Conservation (phyloP, 1,140 invertebrate species). For the Pogonomyrmex californicus region DNA sequence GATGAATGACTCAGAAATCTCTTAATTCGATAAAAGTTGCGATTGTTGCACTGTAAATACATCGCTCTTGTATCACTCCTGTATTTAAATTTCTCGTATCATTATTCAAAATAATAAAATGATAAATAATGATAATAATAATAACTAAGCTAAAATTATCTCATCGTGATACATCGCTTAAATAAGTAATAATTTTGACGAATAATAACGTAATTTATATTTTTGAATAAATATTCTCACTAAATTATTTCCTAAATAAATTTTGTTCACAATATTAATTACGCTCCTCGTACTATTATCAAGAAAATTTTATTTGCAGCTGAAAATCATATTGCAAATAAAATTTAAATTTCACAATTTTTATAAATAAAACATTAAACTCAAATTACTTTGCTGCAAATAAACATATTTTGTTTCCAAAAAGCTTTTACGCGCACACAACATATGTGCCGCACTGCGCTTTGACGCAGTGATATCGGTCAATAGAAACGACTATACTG, state of each 20-base stretch:
- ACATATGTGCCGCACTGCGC: neutral
- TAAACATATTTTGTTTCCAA: neutral
- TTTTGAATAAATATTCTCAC: neutral
- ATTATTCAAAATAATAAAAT: constrained; percentile 52
- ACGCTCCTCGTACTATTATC: neutral
- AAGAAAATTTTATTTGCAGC: neutral
- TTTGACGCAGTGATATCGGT: neutral
- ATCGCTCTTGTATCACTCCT: too few species aligned
- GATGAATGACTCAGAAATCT: too few species aligned
- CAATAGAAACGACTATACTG: constrained; percentile 21
- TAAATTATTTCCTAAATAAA: neutral
- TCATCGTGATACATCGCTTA: neutral
- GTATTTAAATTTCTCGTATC: constrained; percentile 1
- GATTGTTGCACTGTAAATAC: too few species aligned
- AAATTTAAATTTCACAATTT: neutral
- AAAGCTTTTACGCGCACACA: neutral
- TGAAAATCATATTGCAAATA: neutral
- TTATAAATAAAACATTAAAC: neutral
- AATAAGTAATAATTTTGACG: neutral
- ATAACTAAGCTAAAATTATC: constrained; percentile 13
- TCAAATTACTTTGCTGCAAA: neutral
- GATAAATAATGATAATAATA: neutral
- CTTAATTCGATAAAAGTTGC: too few species aligned
- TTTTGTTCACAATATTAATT: constrained; percentile 4
- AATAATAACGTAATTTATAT: neutral